Evolutionary conservation across 2,888 invertebrate species (phyloP).

Genomic region (Tinea trinotella): DNA sequence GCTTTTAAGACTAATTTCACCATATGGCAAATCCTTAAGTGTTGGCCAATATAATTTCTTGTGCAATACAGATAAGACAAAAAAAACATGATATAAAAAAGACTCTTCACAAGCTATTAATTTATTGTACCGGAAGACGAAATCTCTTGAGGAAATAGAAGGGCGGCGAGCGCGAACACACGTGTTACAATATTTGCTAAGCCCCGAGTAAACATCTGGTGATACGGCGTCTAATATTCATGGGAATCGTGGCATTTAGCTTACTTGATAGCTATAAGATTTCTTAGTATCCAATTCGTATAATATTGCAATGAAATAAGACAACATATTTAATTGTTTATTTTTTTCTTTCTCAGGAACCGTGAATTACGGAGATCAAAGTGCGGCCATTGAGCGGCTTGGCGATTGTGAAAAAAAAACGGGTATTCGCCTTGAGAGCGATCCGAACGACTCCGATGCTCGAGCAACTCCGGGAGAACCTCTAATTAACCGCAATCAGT

Average conservation of each 20-base stretch:
- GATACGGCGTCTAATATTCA: conserved; percentile 33
- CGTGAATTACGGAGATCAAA: conserved; percentile 63
- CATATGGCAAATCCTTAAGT: conserved; percentile 46
- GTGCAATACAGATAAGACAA: neutral
- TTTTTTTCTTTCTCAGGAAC: conserved; percentile 57
- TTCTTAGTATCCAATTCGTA: neutral
- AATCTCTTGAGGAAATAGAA: conserved; percentile 69
- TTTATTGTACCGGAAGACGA: conserved; percentile 69
- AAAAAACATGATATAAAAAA: conserved; percentile 43
- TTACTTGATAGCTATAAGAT: conserved; percentile 5
- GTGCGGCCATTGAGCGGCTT: conserved; percentile 62
- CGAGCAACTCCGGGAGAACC: conserved; percentile 57
- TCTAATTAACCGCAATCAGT: conserved; percentile 72
- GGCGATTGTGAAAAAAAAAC: conserved; percentile 67
- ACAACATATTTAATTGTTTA: conserved; percentile 29
- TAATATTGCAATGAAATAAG: conserved; percentile 12
- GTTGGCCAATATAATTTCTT: conserved; percentile 28
- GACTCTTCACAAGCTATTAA: conserved; percentile 49
- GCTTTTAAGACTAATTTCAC: conserved; percentile 30
- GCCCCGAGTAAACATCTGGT: conserved; percentile 60
- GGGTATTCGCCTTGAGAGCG: conserved; percentile 55
- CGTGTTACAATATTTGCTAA: conserved; percentile 72
- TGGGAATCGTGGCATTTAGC: conserved; percentile 18
- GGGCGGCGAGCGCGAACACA: conserved; percentile 55
- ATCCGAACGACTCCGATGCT: conserved; percentile 47